phyloP scores from a whole-genome alignment of 2,888 invertebrate genomes.

The Andrena praecox region DNA sequence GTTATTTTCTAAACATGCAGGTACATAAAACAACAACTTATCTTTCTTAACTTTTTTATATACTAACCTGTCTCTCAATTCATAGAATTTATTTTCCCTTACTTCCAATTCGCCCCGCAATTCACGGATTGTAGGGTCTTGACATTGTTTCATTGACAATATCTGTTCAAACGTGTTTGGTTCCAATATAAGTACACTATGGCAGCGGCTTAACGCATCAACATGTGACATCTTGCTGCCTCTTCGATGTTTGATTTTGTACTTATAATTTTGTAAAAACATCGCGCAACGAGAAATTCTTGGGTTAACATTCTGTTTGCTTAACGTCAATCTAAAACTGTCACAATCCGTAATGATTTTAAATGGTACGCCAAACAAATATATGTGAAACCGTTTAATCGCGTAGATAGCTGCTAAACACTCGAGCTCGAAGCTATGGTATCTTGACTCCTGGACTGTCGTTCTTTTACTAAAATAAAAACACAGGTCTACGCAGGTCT shows the following conservation, averaged over 20 bases:
- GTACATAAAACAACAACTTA: background rate
- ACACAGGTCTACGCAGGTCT: no score
- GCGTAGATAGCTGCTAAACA: constrained; percentile 36
- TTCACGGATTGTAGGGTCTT: constrained; percentile 3
- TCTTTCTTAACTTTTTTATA: background rate
- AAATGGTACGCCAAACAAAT: constrained; percentile 70
- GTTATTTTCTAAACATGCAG: background rate
- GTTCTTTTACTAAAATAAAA: constrained; percentile 48
- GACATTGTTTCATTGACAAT: background rate
- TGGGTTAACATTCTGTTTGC: constrained; percentile 43
- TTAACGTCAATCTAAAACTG: constrained; percentile 62
- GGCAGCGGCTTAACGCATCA: background rate
- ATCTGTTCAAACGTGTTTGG: constrained; percentile 5
- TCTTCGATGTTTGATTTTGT: background rate
- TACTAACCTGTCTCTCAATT: background rate
- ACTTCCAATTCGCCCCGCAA: background rate
- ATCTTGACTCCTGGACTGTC: background rate
- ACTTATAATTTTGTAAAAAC: constrained; percentile 16
- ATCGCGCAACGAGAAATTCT: constrained; percentile 28
- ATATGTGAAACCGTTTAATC: constrained; percentile 72
- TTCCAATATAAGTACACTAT: constrained; percentile 1
- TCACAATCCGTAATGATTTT: constrained; percentile 76
- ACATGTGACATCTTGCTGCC: constrained; percentile 10
- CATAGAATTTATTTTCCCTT: no score
- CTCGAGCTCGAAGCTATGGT: constrained; percentile 12